Base-by-base conservation (phyloP, 2,797 vertebrate genomes). In the Masticophis lateralis region DNA sequence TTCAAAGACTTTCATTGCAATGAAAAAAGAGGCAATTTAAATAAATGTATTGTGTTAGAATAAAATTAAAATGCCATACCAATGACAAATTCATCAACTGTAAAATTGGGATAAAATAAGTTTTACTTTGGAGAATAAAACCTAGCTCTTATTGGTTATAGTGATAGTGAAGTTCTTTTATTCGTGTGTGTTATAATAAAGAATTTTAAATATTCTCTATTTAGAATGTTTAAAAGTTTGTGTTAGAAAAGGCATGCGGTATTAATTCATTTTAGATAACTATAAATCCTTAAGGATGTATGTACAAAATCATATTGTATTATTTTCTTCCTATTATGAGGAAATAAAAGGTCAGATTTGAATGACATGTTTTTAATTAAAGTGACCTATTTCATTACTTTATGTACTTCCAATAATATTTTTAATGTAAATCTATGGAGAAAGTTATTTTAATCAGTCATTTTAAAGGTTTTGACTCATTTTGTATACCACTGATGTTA, bases 71-170 rank as follows among this genome's bases (percentile, higher is more conserved):
- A 86, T 92, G 18, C 9, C 93, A 10, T 57, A 90, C 3, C 20
- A 61, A 93, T 88, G 5, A 95, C 90, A 94, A 94, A 89, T 55
- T 4, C 5, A 87, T 90, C 61, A 56, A 0, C 2, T 94, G 92
- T 93, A 94, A 66, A 93, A 91, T 6, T 94, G 91, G 87, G 89
- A 9, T 92, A 91, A 43, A 11, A 74, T 89, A 91, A 91, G 57
- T 92, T 91, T 92, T 94, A 88, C 91, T 88, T 92, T 90, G 92
- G 55, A 28, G 87, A 95, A 92, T 89, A 88, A 96, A 94, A 2
- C 0, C 8, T 89, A 92, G 86, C 86, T 91, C 20, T 60, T 69
- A 89, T 92, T 92, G 89, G 79, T 43, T 79, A 18, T 0, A 92
- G 79, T 43, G 86, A 18, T 0, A 92, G 88, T 92, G 25, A 69